Base-by-base conservation (phyloP, 2,888 invertebrate species). In the Germaria angustata region DNA sequence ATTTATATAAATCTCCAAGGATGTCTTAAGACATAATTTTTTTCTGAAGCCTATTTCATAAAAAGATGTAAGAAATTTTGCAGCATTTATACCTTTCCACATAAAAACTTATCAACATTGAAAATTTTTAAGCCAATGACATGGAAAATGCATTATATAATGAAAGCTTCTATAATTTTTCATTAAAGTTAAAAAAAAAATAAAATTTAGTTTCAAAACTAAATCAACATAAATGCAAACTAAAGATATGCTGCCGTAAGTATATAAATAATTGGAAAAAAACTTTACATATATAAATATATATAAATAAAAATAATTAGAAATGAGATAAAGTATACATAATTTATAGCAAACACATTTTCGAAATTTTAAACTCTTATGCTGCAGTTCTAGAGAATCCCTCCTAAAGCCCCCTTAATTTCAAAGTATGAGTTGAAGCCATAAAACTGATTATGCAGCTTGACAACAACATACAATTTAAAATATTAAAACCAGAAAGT, bases 361-460 rank as follows among this genome's bases (percentile, higher is more conserved):
- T 51, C 2, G n/a, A n/a, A n/a, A n/a, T n/a, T n/a, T n/a, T n/a
- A n/a, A n/a, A n/a, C n/a, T n/a, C n/a, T n/a, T n/a, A n/a, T n/a
- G 17, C 1, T 17, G 0, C 32, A n/a, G 8, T 8, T 17, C 0
- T n/a, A 20, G 24, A 7, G 49, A 65, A 51, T 6, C 15, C 46
- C n/a, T 41, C 13, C 28, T 8, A 4, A 20, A 0, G 15, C 11
- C 32, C 22, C 6, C 8, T n/a, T 32, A 8, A 1, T n/a, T 2
- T 5, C 1, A 20, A 9, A 20, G 59, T 3, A 53, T 8, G 41
- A 53, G 44, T 24, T 36, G 4, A 46, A 44, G 85, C 85, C 84
- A 69, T 86, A 85, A 86, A 87, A 88, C 86, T 87, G 86, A 87
- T 87, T 88, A 88, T 88, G 86, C 85, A 85, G 87, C 86, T 85